Evolutionary conservation across 2,113 vertebrate genomes (phyloP), one percentile per base, ranked within the genome.

Genomic region (Procavia capensis): DNA sequence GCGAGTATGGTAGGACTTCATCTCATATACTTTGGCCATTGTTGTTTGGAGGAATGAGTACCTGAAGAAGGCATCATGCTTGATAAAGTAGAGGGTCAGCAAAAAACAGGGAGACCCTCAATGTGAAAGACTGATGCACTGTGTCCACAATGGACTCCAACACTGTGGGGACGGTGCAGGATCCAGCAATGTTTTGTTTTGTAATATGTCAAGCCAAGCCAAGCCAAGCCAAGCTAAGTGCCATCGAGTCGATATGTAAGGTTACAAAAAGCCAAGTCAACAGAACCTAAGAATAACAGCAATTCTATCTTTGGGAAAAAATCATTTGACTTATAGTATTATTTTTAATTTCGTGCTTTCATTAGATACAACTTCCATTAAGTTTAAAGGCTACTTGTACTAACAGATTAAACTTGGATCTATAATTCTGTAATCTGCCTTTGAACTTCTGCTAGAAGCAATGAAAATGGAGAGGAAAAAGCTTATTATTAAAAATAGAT

Each of bases 351-450:
- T 79, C 61, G 84, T 83, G 41, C 34, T 74, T 74, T 70, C 39
- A 88, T 29, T 11, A 25, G 79, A 57, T 79, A 90, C 0, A 89
- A 90, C 3, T 29, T 75, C 24, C 41, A 68, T 75, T 80, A 74
- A 54, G 7, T 72, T 90, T 88, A 90, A 81, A 88, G 17, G 16
- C 5, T 90, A 75, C 54, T 88, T 92, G 39, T 25, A 75, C 54
- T 93, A 90, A 61, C 66, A 86, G 47, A 78, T 47, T 85, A 63
- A 91, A 81, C 19, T 88, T 75, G 64, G 72, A 79, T 27, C 74
- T 66, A 54, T 6, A 50, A 93, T 82, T 79, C 80, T 57, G 27
- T 79, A 72, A 89, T 70, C 16, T 79, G 31, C 17, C 57, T 88
- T 19, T 89, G 70, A 50, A 4, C 70, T 63, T 54, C 50, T 57